Conservation (phyloP, 2,113 vertebrate genomes). For the Lipophrys pholis region DNA sequence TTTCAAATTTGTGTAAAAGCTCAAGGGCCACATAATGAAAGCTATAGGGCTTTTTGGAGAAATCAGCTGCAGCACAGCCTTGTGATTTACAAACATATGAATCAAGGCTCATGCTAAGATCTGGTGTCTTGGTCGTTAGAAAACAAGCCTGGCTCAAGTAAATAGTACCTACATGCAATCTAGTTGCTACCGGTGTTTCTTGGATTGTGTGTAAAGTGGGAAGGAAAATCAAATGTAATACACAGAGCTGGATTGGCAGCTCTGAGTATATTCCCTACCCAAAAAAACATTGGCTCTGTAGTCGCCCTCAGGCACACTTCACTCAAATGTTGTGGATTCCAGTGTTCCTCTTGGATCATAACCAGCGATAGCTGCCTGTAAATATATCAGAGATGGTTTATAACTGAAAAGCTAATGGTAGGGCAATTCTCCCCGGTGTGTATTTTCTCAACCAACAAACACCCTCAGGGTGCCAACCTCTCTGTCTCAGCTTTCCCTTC, state of each 20-base stretch:
- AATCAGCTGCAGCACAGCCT: slow-evolving; percentile 30
- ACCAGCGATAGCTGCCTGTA: slow-evolving; percentile 29
- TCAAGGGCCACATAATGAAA: slow-evolving; percentile 10
- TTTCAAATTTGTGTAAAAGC: slow-evolving; percentile 22
- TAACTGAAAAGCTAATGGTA: slow-evolving; percentile 27
- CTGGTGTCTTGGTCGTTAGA: slow-evolving; percentile 41
- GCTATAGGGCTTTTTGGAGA: slow-evolving; percentile 2
- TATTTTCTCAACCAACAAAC: slow-evolving; percentile 34
- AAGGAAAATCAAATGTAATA: slow-evolving; percentile 40
- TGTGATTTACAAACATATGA: slow-evolving; percentile 41
- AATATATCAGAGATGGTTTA: slow-evolving; percentile 45
- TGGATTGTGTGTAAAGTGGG: slow-evolving; percentile 27
- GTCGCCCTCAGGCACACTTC: slow-evolving; percentile 48
- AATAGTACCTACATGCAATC: slow-evolving; percentile 31
- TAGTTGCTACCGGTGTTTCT: slow-evolving; percentile 18
- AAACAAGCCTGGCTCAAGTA: slow-evolving; percentile 47
- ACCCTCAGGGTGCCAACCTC: slow-evolving; percentile 7
- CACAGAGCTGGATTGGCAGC: slow-evolving; percentile 31
- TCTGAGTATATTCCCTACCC: slow-evolving; percentile 11
- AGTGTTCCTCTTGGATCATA: slow-evolving; percentile 47
- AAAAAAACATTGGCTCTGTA: slow-evolving; percentile 15
- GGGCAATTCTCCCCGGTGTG: slow-evolving; percentile 17
- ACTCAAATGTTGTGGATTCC: slow-evolving; percentile 50
- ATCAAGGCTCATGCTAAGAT: slow-evolving; percentile 25
- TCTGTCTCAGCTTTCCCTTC: slow-evolving; percentile 40